Base-by-base conservation (phyloP, 2,797 vertebrate species). In the Helostoma temminkii region DNA sequence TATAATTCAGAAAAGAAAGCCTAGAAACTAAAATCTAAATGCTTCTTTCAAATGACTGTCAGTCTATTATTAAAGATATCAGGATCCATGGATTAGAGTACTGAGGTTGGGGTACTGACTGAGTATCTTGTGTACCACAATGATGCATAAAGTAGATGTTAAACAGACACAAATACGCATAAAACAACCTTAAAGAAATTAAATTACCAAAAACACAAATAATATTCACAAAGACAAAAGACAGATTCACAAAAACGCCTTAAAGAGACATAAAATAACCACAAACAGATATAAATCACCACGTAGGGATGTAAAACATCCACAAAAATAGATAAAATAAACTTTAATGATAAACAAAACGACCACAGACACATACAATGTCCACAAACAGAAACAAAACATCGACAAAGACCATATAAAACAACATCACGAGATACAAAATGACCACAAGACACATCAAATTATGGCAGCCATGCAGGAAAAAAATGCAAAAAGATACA, bases 51-150 rank as follows among this genome's bases (percentile, higher is more conserved):
- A 32, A 32, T 10, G 2, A 66, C 4, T 11, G n/a, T 58, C 42
- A 24, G 22, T 74, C 43, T 65, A 15, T 71, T 64, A 45, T 73
- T 48, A 39, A 68, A 56, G 65, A 60, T n/a, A 47, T 57, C 45
- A 62, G 53, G 28, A 54, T 41, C 2, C 14, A 50, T 39, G 57
- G 64, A 59, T 63, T n/a, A 43, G 32, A 32, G 9, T 32, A 32
- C 32, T 32, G 9, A 32, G 32, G 32, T 10, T 10, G 10, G 32
- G 32, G n/a, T n/a, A 32, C 32, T 32, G 32, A 32, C 9, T 32
- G 32, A 11, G 9, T 32, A 32, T 10, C 32, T 9, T 10, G n/a
- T 9, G 11, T 32, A 10, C 9, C 1, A 30, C 12, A 46, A 6
- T 48, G 9, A 43, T 1, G 22, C 2, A 12, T 5, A 41, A 39